phyloP scores from a whole-genome alignment of 2,113 vertebrate genomes.

The Eulacestoma nigropectus region DNA sequence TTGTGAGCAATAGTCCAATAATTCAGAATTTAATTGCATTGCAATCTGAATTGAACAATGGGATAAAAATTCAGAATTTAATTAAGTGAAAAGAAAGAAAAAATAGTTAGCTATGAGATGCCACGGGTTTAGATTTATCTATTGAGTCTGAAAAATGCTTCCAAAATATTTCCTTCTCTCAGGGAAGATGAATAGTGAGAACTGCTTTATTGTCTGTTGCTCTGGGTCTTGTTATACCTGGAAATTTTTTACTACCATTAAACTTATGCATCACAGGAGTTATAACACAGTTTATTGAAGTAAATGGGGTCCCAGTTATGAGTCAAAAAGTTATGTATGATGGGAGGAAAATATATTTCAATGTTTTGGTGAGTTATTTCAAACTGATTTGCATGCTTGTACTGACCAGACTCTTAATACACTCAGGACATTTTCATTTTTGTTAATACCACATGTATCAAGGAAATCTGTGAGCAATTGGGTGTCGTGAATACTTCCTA shows the following conservation, averaged over 20 bases:
- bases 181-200: not conserved
- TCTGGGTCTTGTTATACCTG: not conserved
- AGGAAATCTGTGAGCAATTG: too few relatives aligned
- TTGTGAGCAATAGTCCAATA: not conserved
- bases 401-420: not conserved
- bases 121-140: not conserved
- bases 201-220: not conserved
- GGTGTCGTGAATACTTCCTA: accelerated
- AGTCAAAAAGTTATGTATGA: not conserved
- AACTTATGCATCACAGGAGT: not conserved
- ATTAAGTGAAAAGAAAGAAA: not conserved
- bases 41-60: not conserved
- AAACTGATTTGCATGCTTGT: accelerated
- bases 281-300: not conserved
- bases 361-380: not conserved
- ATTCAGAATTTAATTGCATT: not conserved
- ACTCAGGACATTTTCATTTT: not conserved
- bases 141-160: not conserved
- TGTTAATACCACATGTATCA: not conserved
- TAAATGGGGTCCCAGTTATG: not conserved
- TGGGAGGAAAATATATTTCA: not conserved
- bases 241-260: not conserved
- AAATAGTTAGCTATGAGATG: not conserved
- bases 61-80: not conserved
- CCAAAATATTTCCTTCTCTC: not conserved